Percentiles rank a stretch among this genome's conserved stretches.
These are phyloP conservation scores for Phyllopteryx taeniolatus DNA, from an alignment of 2,113 vertebrate genomes.

Conservation along the genomic window DNA sequence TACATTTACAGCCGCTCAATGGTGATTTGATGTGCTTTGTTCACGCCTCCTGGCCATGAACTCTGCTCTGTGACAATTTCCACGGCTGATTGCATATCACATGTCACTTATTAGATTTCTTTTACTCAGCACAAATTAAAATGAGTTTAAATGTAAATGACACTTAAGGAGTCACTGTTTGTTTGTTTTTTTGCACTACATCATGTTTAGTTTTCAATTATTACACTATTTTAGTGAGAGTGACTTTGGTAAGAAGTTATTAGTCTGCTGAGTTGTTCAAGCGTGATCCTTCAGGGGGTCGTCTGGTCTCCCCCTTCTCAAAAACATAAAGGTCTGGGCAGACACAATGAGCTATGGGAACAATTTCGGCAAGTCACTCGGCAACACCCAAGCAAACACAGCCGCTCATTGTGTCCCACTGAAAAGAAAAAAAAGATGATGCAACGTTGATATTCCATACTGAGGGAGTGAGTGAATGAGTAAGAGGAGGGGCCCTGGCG, in stretches of 20 bases:
- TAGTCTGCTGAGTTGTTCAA: conserved; percentile 47
- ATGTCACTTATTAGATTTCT: conserved; percentile 23
- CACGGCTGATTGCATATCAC: conserved; percentile 45
- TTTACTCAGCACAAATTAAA: conserved; percentile 32
- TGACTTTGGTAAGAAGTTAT: conserved; percentile 36
- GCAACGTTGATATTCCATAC: conserved; percentile 58
- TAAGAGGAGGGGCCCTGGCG: conserved; percentile 13
- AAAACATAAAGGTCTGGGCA: conserved; percentile 44
- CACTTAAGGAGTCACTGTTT: not conserved
- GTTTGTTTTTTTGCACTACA: not conserved
- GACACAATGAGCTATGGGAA: conserved; percentile 65
- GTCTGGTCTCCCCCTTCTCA: conserved; percentile 8
- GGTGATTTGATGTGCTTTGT: conserved; percentile 53
- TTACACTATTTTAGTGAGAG: conserved; percentile 26
- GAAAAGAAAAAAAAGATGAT: conserved; percentile 32
- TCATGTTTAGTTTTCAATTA: conserved; percentile 31
- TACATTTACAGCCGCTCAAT: conserved; percentile 41
- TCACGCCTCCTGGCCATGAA: conserved; percentile 45
- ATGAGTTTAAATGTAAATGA: conserved; percentile 33
- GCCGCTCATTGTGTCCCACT: conserved; percentile 55
- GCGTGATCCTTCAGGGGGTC: conserved; percentile 38
- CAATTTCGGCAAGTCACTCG: conserved; percentile 60
- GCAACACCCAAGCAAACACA: conserved; percentile 61
- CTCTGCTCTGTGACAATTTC: conserved; percentile 47
- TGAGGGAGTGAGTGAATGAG: conserved; percentile 35